Conservation (phyloP, 2,113 vertebrate species). For the Leptodactylus fuscus region DNA sequence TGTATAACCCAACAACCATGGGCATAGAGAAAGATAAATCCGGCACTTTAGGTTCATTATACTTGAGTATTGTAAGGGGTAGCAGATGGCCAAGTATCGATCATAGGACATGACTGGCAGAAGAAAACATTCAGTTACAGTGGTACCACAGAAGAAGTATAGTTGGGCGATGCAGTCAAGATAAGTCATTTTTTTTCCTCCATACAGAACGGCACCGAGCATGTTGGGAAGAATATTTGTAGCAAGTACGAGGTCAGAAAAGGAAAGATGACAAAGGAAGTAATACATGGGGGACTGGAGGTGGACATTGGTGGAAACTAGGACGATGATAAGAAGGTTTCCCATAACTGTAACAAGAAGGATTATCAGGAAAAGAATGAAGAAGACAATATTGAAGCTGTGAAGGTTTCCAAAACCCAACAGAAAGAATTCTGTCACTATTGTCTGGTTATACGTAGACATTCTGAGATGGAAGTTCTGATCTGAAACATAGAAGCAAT, state of each 20-base stretch:
- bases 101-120: constrained; percentile 66
- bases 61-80: constrained; percentile 59
- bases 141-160: constrained; percentile 25
- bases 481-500: neutral
- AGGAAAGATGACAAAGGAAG: constrained; percentile 63
- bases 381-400: constrained; percentile 57
- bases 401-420: constrained; percentile 63
- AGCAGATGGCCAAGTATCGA: constrained; percentile 63
- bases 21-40: constrained; percentile 44
- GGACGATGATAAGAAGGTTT: constrained; percentile 59
- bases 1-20: constrained; percentile 49
- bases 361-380: constrained; percentile 57
- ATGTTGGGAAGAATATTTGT: constrained; percentile 30
- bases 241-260: constrained; percentile 27
- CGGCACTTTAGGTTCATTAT: constrained; percentile 60
- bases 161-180: constrained; percentile 29
- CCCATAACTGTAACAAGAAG: constrained; percentile 61
- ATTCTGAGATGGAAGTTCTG: neutral
- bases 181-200: neutral
- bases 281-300: constrained; percentile 65
- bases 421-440: constrained; percentile 58
- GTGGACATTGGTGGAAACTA: constrained; percentile 45
- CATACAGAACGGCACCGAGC: neutral
- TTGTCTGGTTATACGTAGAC: constrained; percentile 36
- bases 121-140: constrained; percentile 65